phyloP scores from a whole-genome alignment of 1,140 invertebrate genomes.

The Polypedilum pembai region DNA sequence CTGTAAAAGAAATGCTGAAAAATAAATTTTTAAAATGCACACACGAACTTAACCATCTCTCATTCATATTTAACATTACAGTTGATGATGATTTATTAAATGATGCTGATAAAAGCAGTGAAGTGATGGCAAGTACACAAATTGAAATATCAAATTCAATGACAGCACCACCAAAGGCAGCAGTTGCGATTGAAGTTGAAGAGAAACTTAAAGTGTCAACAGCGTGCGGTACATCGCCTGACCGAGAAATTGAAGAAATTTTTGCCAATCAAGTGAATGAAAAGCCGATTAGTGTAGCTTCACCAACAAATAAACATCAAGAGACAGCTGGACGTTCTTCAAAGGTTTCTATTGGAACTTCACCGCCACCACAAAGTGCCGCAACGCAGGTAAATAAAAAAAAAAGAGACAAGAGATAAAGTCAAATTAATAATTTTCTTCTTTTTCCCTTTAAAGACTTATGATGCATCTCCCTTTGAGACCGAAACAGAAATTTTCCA shows the following conservation, averaged over 20 bases:
- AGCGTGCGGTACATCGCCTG: conserved; percentile 51
- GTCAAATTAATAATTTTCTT: neutral
- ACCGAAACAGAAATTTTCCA: conserved; percentile 32
- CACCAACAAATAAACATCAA: conserved; percentile 33
- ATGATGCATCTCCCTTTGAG: conserved; percentile 38
- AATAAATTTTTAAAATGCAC: no score
- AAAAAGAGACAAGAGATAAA: neutral
- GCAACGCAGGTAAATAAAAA: conserved; percentile 66
- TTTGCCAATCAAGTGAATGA: conserved; percentile 33
- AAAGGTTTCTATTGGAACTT: conserved; percentile 61
- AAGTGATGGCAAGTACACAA: no score
- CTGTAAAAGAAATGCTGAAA: no score
- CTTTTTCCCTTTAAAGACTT: conserved; percentile 38
- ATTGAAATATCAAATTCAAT: conserved; percentile 31
- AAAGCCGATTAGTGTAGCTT: conserved; percentile 37
- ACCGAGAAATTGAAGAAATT: conserved; percentile 41
- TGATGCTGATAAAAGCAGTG: no score
- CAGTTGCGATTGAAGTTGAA: neutral
- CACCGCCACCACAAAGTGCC: conserved; percentile 75
- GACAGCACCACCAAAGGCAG: neutral
- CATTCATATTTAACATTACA: no score
- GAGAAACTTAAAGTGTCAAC: conserved; percentile 41
- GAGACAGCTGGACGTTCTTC: conserved; percentile 1
- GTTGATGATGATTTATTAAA: no score
- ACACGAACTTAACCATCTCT: no score